These are phyloP conservation scores for Vulpes lagopus DNA, from an alignment of 2,113 vertebrate species.

Conservation along the genomic window DNA sequence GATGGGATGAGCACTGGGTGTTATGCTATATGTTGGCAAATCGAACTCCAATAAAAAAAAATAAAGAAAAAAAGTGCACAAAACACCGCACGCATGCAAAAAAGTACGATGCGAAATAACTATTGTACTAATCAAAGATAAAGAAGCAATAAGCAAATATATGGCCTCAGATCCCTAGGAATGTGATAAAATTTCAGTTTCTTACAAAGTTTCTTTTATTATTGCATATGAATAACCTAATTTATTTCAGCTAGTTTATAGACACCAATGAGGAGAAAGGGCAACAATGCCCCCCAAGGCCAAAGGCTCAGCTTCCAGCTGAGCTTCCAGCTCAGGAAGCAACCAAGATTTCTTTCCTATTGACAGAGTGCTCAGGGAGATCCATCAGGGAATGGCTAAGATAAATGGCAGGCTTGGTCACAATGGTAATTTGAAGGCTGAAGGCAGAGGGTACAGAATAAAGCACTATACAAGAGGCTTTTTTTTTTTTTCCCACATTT, in stretches of 20 bases:
- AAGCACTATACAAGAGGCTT: background rate
- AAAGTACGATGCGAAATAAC: background rate
- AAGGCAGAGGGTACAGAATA: background rate
- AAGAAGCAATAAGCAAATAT: background rate
- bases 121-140: background rate
- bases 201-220: background rate
- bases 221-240: background rate
- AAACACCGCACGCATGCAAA: no score
- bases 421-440: background rate
- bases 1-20: no score
- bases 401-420: background rate
- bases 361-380: background rate
- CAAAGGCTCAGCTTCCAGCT: background rate
- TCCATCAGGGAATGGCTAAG: fast-evolving
- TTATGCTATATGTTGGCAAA: no score
- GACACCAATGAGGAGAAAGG: background rate
- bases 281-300: background rate
- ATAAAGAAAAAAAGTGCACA: no score
- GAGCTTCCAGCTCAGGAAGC: background rate
- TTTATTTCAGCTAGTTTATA: background rate
- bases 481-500: background rate
- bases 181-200: background rate
- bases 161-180: background rate
- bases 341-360: background rate
- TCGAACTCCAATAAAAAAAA: no score